A percentile compares a stretch with the other conserved stretches of the same genome.
These are phyloP conservation scores for Neodiprion fabricii DNA, from an alignment of 1,140 invertebrate species.

Conservation along the genomic window DNA sequence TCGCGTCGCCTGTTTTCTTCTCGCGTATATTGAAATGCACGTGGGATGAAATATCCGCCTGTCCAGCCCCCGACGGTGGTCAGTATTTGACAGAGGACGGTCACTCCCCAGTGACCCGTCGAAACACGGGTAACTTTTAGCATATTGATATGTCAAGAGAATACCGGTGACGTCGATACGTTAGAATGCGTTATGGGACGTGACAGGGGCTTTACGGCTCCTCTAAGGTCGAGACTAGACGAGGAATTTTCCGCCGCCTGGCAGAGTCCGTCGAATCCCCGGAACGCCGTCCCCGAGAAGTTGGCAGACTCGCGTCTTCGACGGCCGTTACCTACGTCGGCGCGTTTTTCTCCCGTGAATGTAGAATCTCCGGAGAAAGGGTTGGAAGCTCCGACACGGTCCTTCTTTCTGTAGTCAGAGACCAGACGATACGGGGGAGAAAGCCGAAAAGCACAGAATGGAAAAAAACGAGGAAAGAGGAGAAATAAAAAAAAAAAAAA, in stretches of 20 bases:
- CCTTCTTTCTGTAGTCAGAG: background rate
- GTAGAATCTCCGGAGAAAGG: background rate
- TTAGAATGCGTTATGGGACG: constrained; percentile 45
- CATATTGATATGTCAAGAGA: constrained; percentile 35
- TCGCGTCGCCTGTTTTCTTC: background rate
- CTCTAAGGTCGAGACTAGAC: constrained; percentile 20
- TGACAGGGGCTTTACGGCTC: constrained; percentile 32
- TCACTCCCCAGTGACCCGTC: constrained; percentile 7
- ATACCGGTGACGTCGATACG: constrained; percentile 40
- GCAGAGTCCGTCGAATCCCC: too few species aligned
- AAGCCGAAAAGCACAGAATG: background rate
- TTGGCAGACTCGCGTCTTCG: background rate
- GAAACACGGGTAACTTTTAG: constrained; percentile 40
- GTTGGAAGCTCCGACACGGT: background rate
- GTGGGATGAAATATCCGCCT: background rate
- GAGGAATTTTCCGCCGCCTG: too few species aligned
- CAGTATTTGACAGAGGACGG: constrained; percentile 20
- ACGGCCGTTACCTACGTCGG: constrained; percentile 35
- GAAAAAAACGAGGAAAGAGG: background rate
- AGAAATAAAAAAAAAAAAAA: background rate
- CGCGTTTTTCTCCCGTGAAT: constrained; percentile 34
- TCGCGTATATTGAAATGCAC: background rate
- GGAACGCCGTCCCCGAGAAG: background rate
- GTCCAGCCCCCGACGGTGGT: background rate
- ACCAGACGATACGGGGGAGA: background rate